phyloP scores from a whole-genome alignment of 1,140 invertebrate species.

The Asbolus verrucosus region DNA sequence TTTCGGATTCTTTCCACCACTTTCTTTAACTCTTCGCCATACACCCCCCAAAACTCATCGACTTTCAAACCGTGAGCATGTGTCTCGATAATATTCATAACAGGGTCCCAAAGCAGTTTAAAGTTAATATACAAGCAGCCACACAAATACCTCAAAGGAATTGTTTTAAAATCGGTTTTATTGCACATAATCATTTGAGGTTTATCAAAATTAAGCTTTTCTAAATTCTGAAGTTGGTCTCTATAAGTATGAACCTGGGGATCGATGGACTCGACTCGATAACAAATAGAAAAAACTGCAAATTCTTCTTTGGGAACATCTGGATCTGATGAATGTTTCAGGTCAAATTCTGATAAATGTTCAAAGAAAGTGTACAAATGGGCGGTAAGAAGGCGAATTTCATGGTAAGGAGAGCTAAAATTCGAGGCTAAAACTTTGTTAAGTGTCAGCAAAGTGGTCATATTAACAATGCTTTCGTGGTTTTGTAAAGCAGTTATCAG shows the following conservation, averaged over 20 bases:
- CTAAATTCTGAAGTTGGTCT: constrained; percentile 78
- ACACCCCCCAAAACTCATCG: constrained; percentile 84
- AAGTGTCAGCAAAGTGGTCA: constrained; percentile 67
- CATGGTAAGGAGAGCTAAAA: constrained; percentile 73
- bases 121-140: constrained; percentile 90
- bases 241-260: constrained; percentile 81
- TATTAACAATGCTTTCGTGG: constrained; percentile 65
- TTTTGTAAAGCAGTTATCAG: constrained; percentile 64
- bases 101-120: constrained; percentile 88
- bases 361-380: constrained; percentile 82
- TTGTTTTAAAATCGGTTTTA: constrained; percentile 70
- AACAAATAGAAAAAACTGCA: constrained; percentile 75
- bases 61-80: constrained; percentile 76
- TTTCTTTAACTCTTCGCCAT: constrained; percentile 72
- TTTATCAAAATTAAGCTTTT: constrained; percentile 76
- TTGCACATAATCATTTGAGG: constrained; percentile 70
- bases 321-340: constrained; percentile 56
- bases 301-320: constrained; percentile 57
- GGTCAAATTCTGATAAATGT: constrained; percentile 64
- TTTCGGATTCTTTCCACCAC: constrained; percentile 63
- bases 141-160: constrained; percentile 81
- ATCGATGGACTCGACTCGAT: constrained; percentile 76
- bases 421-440: constrained; percentile 69
- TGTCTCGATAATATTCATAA: constrained; percentile 77
- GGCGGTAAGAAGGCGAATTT: constrained; percentile 76